These are phyloP conservation scores for Lipotes vexillifer DNA, from an alignment of 2,113 vertebrate species.

Conservation along the genomic window DNA sequence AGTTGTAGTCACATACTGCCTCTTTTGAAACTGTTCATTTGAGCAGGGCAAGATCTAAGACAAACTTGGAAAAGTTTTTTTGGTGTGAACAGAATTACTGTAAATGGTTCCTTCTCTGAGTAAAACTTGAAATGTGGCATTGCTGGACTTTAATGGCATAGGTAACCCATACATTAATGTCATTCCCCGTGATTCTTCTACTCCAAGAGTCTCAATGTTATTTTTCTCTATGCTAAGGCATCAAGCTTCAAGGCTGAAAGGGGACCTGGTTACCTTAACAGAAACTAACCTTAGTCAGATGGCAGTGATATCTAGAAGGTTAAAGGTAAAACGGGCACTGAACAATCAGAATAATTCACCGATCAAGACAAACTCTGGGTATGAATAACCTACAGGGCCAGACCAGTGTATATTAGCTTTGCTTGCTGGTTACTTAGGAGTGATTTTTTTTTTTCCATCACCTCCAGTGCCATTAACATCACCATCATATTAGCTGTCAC, in stretches of 20 bases:
- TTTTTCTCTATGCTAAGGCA: neutral
- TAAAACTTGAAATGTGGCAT: neutral
- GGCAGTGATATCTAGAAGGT: neutral
- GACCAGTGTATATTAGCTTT: neutral
- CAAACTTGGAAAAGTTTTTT: neutral
- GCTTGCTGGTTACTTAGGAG: neutral
- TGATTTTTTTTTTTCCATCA: neutral
- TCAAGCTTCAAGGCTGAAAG: neutral
- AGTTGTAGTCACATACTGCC: accelerated
- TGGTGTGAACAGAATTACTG: neutral
- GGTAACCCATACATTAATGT: neutral
- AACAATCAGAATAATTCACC: neutral
- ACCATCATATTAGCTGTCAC: neutral
- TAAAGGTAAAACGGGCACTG: neutral
- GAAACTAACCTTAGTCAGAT: neutral
- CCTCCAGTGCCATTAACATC: neutral
- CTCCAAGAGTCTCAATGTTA: neutral
- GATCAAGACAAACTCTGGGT: neutral
- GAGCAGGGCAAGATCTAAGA: neutral
- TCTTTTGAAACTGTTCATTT: neutral
- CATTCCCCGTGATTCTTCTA: neutral
- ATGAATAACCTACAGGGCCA: neutral
- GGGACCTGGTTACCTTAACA: neutral
- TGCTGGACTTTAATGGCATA: neutral
- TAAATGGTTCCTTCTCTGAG: neutral